phyloP scores from a whole-genome alignment of 2,888 invertebrate species.

The Periphyllus acericola region DNA sequence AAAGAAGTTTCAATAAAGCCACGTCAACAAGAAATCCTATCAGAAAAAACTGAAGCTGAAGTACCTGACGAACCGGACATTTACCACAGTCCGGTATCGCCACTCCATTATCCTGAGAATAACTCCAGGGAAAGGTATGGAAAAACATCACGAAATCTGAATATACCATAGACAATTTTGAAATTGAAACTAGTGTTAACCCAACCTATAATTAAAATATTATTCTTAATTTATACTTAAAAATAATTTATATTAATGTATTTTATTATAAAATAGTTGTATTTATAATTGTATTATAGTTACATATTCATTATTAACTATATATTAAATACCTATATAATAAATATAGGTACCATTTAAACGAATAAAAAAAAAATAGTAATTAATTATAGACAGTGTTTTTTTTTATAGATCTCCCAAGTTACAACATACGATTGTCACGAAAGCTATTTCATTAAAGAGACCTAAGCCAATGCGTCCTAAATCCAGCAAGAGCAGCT shows the following conservation, averaged over 20 bases:
- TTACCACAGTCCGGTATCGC: conserved; percentile 70
- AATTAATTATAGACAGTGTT: not conserved
- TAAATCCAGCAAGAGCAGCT: conserved; percentile 71
- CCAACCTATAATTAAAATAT: too few species aligned
- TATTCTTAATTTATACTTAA: not conserved
- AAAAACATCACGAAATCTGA: too few species aligned
- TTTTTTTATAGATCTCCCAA: conserved; percentile 46
- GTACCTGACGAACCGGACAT: conserved; percentile 65
- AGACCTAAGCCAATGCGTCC: conserved; percentile 57
- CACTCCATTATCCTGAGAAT: conserved; percentile 67
- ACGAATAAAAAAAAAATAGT: too few species aligned
- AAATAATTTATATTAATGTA: not conserved
- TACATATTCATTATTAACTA: too few species aligned
- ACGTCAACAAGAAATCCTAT: conserved; percentile 27
- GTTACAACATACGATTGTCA: conserved; percentile 62
- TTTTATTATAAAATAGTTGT: not conserved
- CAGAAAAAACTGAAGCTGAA: conserved; percentile 41
- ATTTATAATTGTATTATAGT: not conserved
- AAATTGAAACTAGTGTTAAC: too few species aligned
- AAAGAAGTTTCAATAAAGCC: conserved; percentile 29
- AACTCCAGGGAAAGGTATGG: conserved; percentile 64
- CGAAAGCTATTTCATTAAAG: conserved; percentile 63
- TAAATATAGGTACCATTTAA: too few species aligned
- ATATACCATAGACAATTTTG: too few species aligned
- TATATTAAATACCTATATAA: too few species aligned